phyloP scores from a whole-genome alignment of 2,113 vertebrate genomes.

The Ivindomyrus marchei region DNA sequence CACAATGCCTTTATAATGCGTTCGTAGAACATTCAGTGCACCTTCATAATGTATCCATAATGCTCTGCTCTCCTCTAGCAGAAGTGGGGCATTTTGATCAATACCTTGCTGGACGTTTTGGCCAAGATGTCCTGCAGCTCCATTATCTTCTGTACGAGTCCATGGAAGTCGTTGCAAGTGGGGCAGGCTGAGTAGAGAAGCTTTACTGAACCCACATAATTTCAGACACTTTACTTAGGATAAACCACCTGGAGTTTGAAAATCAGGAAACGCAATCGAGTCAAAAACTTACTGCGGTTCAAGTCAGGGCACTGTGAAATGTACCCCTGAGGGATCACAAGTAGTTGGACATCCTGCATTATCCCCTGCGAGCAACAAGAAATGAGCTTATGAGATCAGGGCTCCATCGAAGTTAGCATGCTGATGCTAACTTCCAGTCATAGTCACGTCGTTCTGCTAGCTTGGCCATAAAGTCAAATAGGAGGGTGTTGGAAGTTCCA shows the following conservation, averaged over 20 bases:
- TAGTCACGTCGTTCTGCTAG: background rate
- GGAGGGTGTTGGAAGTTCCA: background rate
- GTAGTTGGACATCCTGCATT: conserved; percentile 80
- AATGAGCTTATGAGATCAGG: background rate
- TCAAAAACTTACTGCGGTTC: conserved; percentile 76
- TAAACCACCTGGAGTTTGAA: background rate
- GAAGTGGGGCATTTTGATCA: background rate
- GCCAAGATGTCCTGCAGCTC: conserved; percentile 83
- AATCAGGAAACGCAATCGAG: background rate
- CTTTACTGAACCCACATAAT: background rate
- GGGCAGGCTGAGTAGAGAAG: conserved; percentile 71
- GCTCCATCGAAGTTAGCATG: background rate
- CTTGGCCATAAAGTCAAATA: background rate
- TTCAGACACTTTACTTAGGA: background rate
- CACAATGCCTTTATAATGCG: background rate
- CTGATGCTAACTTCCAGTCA: background rate
- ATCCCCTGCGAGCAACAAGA: conserved; percentile 57
- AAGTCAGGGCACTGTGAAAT: conserved; percentile 83
- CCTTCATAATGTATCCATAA: background rate
- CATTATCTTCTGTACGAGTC: conserved; percentile 87
- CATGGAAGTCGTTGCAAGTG: conserved; percentile 84
- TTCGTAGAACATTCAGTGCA: background rate
- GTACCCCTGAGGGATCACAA: conserved; percentile 80
- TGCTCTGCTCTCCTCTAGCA: background rate
- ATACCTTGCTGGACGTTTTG: conserved; percentile 83